phyloP scores from a whole-genome alignment of 2,113 vertebrate genomes.

The Platysternon megacephalum region DNA sequence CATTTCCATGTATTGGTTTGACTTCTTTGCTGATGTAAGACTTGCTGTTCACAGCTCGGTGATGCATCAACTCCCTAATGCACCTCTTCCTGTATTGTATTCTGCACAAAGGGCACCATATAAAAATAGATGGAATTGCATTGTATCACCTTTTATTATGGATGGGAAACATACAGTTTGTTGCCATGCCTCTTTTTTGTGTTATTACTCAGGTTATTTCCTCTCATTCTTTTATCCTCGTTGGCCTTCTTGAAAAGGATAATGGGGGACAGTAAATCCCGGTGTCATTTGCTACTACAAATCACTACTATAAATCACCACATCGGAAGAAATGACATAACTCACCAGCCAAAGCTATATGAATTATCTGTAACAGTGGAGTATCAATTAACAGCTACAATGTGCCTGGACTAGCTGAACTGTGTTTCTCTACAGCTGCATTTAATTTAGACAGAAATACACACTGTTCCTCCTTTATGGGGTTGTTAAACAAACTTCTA shows the following conservation, averaged over 20 bases:
- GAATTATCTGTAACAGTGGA: background rate
- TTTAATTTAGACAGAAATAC: background rate
- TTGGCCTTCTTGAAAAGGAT: background rate
- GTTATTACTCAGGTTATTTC: background rate
- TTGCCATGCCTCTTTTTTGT: background rate
- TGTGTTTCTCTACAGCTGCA: background rate
- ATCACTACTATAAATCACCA: background rate
- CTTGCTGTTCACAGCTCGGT: background rate
- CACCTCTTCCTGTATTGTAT: background rate
- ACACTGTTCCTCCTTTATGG: background rate
- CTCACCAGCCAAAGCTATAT: background rate
- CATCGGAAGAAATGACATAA: background rate
- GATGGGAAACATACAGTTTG: background rate
- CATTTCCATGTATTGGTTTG: background rate
- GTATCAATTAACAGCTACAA: background rate
- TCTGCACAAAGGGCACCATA: background rate
- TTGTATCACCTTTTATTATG: background rate
- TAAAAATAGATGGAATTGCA: background rate
- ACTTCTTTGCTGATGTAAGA: background rate
- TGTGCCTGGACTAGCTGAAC: background rate
- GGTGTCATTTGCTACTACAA: background rate
- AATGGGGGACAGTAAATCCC: background rate
- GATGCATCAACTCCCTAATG: background rate
- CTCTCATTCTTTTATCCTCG: background rate
- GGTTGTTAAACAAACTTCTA: background rate